Conservation (phyloP, 2,888 invertebrate genomes). For the Oegoconia quadripuncta region DNA sequence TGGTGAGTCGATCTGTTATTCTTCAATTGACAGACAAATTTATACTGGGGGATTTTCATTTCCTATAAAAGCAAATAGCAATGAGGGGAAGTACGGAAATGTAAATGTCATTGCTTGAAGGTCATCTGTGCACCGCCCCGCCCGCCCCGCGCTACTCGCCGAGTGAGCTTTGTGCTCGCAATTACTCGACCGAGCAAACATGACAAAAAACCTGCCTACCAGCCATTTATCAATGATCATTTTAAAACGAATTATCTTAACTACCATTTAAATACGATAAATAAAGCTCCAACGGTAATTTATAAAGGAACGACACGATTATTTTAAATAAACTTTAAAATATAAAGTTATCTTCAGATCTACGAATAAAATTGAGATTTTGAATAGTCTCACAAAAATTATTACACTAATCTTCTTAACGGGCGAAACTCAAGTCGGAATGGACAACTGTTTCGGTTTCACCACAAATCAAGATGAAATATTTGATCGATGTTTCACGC, state of each 20-base stretch:
- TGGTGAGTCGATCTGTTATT: too few relatives aligned
- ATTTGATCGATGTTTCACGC: slow-evolving; percentile 57
- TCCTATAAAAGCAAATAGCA: slow-evolving; percentile 2
- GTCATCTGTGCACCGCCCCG: slow-evolving; percentile 21
- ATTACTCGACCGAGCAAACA: slow-evolving; percentile 26
- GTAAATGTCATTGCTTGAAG: slow-evolving; percentile 33
- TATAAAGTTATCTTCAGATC: slow-evolving; percentile 22
- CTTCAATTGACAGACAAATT: too few relatives aligned
- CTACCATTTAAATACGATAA: slow-evolving; percentile 29
- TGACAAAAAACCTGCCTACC: slow-evolving; percentile 34
- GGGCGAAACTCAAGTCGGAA: slow-evolving; percentile 40
- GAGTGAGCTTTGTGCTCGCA: slow-evolving; percentile 21
- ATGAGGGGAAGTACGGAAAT: slow-evolving; percentile 38
- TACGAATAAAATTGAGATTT: slow-evolving; percentile 24
- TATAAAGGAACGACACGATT: slow-evolving; percentile 10
- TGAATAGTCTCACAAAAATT: slow-evolving; percentile 32
- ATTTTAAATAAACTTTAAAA: slow-evolving; percentile 10
- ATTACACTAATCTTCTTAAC: slow-evolving; percentile 55
- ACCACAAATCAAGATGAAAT: slow-evolving; percentile 69
- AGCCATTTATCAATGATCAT: slow-evolving; percentile 44
- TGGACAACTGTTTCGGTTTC: slow-evolving; percentile 50
- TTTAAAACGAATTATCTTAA: slow-evolving; percentile 49
- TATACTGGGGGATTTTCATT: not conserved
- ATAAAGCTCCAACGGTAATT: slow-evolving; percentile 26
- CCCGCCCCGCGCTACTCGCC: slow-evolving; percentile 6